Conservation (phyloP, 2,113 vertebrate species). For the Vidua macroura region DNA sequence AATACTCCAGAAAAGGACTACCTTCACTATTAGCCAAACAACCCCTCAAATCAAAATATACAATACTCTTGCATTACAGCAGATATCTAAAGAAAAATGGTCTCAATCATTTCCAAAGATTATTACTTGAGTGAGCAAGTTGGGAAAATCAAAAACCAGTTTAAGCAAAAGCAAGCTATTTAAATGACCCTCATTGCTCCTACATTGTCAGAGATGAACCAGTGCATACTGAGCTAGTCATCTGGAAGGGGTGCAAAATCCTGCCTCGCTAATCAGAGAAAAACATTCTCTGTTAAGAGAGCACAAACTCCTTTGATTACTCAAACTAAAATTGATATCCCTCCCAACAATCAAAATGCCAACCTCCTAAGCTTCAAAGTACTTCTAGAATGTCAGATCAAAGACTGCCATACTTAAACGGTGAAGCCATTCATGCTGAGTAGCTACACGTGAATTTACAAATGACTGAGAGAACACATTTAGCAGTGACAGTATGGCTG, state of each 20-base stretch:
- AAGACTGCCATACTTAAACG: not conserved
- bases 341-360: not conserved
- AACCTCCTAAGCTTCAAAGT: not conserved
- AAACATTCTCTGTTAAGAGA: not conserved
- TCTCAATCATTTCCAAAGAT: not conserved
- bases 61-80: not conserved
- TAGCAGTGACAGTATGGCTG: not conserved
- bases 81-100: not conserved
- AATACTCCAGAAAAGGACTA: not conserved
- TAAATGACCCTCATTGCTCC: not conserved
- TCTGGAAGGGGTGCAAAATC: not conserved
- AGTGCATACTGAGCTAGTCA: not conserved
- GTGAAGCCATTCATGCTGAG: not conserved
- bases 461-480: not conserved
- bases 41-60: not conserved
- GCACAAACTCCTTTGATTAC: not conserved
- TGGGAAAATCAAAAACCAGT: not conserved
- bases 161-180: not conserved
- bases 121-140: not conserved
- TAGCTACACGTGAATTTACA: not conserved
- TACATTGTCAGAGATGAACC: not conserved
- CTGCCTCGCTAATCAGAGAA: not conserved
- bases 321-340: not conserved
- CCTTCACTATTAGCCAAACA: not conserved
- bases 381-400: not conserved